phyloP scores from a whole-genome alignment of 2,888 invertebrate genomes.

The Asteroscopus sphinx region DNA sequence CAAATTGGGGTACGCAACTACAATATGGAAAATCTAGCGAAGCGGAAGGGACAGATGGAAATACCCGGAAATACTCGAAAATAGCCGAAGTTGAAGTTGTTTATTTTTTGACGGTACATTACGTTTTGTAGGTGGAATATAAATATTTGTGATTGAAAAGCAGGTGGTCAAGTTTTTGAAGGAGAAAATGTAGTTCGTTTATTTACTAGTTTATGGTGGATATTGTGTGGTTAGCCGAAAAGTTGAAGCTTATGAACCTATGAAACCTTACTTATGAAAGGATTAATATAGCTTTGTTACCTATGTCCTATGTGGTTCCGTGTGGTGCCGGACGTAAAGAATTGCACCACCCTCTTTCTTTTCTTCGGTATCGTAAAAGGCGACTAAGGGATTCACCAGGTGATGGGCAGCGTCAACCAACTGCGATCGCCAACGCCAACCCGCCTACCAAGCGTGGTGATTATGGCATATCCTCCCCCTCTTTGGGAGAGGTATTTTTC shows the following conservation, averaged over 20 bases:
- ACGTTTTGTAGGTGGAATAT: slow-evolving; percentile 60
- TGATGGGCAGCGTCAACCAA: no score
- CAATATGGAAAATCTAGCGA: slow-evolving; percentile 74
- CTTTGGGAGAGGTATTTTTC: no score
- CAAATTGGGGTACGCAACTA: slow-evolving; percentile 70
- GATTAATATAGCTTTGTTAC: no score
- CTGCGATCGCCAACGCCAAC: no score
- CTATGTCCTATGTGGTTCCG: no score
- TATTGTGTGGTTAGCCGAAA: slow-evolving; percentile 12
- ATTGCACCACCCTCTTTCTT: no score
- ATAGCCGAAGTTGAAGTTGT: slow-evolving; percentile 66
- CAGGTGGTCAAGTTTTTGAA: slow-evolving; percentile 19
- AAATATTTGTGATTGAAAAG: slow-evolving; percentile 57
- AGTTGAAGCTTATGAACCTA: neutral
- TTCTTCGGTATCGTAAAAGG: no score
- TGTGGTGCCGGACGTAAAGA: no score
- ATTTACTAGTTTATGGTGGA: slow-evolving; percentile 13
- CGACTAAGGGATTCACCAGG: no score
- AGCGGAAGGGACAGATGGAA: slow-evolving; percentile 77
- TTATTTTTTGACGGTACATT: slow-evolving; percentile 71
- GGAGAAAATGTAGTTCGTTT: slow-evolving; percentile 12
- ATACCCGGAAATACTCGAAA: slow-evolving; percentile 52
- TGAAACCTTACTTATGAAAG: no score
- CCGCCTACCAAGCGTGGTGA: no score
- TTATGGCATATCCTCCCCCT: no score